Evolutionary conservation across 2,888 invertebrate species (phyloP).

Genomic region (Acholoe squamosa): DNA sequence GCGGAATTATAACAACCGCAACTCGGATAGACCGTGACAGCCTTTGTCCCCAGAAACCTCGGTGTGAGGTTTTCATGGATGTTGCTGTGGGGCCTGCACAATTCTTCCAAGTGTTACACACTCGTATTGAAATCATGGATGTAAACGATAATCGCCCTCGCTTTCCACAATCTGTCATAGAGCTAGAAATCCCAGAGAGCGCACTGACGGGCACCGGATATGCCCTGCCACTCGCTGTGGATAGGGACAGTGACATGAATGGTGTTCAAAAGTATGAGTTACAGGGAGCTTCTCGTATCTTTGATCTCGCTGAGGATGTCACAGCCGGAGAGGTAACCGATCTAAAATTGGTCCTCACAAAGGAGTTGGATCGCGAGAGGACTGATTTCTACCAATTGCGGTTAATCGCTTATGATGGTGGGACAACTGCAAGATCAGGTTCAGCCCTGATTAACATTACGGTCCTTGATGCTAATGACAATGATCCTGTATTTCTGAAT

Average conservation of each 20-base stretch:
- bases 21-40: constrained; percentile 59
- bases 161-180: constrained; percentile 49
- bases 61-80: constrained; percentile 60
- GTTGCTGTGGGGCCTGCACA: constrained; percentile 62
- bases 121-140: constrained; percentile 62
- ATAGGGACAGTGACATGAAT: constrained; percentile 60
- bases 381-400: constrained; percentile 72
- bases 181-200: constrained; percentile 51
- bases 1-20: constrained; percentile 48
- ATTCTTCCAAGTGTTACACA: constrained; percentile 65
- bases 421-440: constrained; percentile 57
- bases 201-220: constrained; percentile 47
- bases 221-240: constrained; percentile 61
- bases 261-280: constrained; percentile 60
- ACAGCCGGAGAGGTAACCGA: constrained; percentile 71
- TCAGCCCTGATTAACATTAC: constrained; percentile 64
- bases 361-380: constrained; percentile 75
- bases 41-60: constrained; percentile 47
- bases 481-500: constrained; percentile 62
- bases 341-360: constrained; percentile 74
- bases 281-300: background rate
- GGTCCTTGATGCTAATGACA: constrained; percentile 66
- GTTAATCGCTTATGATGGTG: constrained; percentile 64
- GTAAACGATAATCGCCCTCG: constrained; percentile 62
- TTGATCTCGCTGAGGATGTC: constrained; percentile 46